Conservation (phyloP, 2,888 invertebrate species). For the Callinectes sapidus region DNA sequence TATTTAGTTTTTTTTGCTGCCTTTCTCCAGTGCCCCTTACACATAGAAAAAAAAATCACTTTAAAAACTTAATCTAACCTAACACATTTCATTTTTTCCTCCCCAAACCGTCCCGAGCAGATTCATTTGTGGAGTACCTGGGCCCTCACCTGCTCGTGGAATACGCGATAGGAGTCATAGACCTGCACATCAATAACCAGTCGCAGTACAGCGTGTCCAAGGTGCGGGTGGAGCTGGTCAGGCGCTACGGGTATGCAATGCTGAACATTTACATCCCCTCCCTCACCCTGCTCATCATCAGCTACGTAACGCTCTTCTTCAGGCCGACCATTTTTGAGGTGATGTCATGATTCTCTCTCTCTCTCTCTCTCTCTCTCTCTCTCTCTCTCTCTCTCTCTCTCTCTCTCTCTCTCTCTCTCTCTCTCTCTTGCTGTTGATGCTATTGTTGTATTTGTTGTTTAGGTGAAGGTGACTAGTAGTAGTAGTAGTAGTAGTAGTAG, state of each 20-base stretch:
- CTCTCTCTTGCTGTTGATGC: no score
- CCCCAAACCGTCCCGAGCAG: neutral
- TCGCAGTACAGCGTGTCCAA: slow-evolving; percentile 53
- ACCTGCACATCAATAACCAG: slow-evolving; percentile 43
- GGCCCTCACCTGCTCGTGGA: slow-evolving; percentile 52
- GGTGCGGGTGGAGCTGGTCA: slow-evolving; percentile 53
- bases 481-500: neutral
- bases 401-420: no score
- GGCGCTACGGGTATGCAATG: slow-evolving; percentile 64
- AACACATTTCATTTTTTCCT: neutral
- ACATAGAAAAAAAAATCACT: neutral
- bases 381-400: no score
- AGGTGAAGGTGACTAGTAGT: no score
- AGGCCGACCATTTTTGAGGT: slow-evolving; percentile 63
- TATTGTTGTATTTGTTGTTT: neutral
- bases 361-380: no score
- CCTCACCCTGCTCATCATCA: slow-evolving; percentile 57
- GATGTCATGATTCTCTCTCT: neutral
- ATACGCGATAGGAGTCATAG: slow-evolving; percentile 54
- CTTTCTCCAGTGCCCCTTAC: no score
- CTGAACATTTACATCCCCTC: slow-evolving; percentile 66
- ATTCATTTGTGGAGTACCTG: slow-evolving; percentile 62
- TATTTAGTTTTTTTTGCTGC: no score
- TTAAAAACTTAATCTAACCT: neutral
- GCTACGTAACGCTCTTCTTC: slow-evolving; percentile 64